Evolutionary conservation across 2,113 vertebrate genomes (phyloP), one percentile per base, ranked within the genome.

Genomic region (Lagenorhynchus albirostris): DNA sequence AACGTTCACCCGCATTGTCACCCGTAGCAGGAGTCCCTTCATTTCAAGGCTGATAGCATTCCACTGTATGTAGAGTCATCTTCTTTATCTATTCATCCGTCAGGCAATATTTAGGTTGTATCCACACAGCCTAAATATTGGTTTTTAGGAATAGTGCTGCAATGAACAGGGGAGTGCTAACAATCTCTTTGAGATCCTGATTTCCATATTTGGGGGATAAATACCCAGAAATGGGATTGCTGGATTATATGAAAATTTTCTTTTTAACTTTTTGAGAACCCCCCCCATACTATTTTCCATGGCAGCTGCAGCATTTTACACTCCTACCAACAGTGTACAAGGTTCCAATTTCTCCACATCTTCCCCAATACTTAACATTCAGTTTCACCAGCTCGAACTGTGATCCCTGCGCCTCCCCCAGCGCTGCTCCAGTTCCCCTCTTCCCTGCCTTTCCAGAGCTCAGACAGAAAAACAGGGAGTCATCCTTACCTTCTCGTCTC

Each of bases 391-490:
- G 18, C 17, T 18, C 23, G 25, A 67, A 15, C 65, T 55, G 12
- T 23, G 36, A 36, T 58, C 9, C 65, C 23, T 33, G 9, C 9
- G 3, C 20, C 10, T 10, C 12, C 3, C 14, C 36, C 29, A 44
- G 29, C 1, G 8, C 10, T n/a, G 10, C 17, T 17, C 44, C 8
- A 14, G 11, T 2, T 3, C 1, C 5, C 15, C 23, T 60, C 71
- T 67, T 74, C 13, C 8, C 23, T 47, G 33, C 17, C 3, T 44
- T 80, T 84, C 36, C 41, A 44, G 67, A 2, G 10, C 62, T 63
- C 65, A 92, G 18, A 50, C 25, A 29, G 53, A 21, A 58, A 21
- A 58, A 7, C 55, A 58, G 55, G 10, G 38, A 65, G 55, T 50
- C 17, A 31, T 6, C 8, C 80, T 77, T 65, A 33, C 33, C 38